phyloP scores from a whole-genome alignment of 2,113 vertebrate genomes.

The Galemys pyrenaicus region DNA sequence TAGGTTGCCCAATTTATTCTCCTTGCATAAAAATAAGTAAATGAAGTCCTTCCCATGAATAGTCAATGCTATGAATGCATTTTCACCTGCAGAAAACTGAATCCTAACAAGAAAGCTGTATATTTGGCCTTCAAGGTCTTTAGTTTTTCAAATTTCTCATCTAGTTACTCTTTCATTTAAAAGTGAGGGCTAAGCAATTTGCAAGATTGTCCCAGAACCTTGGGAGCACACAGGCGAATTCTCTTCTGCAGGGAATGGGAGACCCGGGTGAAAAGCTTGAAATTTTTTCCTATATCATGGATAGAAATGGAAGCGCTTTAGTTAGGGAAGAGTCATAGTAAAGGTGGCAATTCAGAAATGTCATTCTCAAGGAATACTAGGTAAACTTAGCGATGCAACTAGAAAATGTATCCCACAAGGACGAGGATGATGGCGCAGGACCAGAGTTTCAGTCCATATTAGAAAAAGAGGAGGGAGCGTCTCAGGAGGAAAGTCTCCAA shows the following conservation, averaged over 20 bases:
- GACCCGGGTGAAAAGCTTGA: conserved; percentile 17
- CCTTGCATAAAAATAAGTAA: neutral
- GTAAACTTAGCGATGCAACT: neutral
- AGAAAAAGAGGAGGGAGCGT: neutral
- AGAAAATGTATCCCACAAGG: neutral
- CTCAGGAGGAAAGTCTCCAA: neutral
- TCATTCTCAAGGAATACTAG: neutral
- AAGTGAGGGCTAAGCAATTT: neutral
- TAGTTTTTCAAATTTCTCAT: conserved; percentile 43
- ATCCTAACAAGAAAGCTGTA: neutral
- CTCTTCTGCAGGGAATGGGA: neutral
- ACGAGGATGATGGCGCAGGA: neutral
- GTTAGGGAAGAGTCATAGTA: neutral
- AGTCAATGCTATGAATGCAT: neutral
- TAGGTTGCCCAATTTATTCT: neutral
- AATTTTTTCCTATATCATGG: neutral
- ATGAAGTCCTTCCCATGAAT: neutral
- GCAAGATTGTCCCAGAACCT: conserved; percentile 50
- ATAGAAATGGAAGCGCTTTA: neutral
- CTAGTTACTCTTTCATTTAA: neutral
- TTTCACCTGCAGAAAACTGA: neutral
- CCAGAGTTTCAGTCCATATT: neutral
- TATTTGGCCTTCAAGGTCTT: neutral
- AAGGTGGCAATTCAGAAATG: neutral
- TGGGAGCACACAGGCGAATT: conserved; percentile 11